Evolutionary conservation across 2,888 invertebrate genomes (phyloP), one percentile per base, ranked within the genome.

Genomic region (Dynastes maya): DNA sequence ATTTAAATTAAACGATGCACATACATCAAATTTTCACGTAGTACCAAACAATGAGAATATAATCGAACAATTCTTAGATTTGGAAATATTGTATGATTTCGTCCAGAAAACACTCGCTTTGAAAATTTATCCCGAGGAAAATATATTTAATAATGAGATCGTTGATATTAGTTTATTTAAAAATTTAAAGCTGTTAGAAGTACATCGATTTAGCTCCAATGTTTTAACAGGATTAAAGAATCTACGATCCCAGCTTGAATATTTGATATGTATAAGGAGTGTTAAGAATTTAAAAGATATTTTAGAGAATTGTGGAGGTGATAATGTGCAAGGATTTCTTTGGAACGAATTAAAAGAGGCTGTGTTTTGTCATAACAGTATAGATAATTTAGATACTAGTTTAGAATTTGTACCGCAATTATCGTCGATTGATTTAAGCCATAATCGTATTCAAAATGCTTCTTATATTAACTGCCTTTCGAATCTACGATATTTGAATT

Each of bases 41-140:
- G 29, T 71, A 80, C 32, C 70, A n/a, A 55, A 65, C 27, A 61
- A 64, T 61, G 76, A 78, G 2, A 90, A 90, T 1, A 89, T 90
- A 76, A 89, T 90, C 2, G 90, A 90, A 68, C 88, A 89, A 40
- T 90, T 91, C 82, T 85, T 89, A 61, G 92, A 93, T 82, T 84
- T 92, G 37, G 92, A 92, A 83, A 90, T 93, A 82, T 86, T 93
- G 16, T 91, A 92, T 83, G 93, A 93, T 85, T 92, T 93, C 84
- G 90, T 93, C 27, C 92, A 92, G 83, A 92, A 92, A 84, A 92
- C 92, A 3, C 83, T 91, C 6, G 88, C 91, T 61, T 86, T 93
- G 16, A 92, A 92, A 87, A 86, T 93, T 8, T 89, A 89, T 1
- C 84, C 86, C 40, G 86, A 86, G 74, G 71, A 70, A 29, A 68